Conservation (phyloP, 1,140 invertebrate species). For the Coenobita brevimanus region DNA sequence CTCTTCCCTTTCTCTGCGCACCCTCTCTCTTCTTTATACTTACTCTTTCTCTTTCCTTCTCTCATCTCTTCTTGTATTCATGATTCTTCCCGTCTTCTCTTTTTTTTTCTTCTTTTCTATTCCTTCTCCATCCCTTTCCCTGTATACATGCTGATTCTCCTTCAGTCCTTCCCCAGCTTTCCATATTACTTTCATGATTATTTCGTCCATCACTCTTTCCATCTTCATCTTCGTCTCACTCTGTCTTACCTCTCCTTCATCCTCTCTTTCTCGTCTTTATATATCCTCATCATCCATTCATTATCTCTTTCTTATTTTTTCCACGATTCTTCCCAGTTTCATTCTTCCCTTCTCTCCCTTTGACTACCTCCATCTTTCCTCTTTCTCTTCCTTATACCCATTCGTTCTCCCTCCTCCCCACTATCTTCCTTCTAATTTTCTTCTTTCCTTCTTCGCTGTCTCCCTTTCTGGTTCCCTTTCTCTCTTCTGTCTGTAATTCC, state of each 20-base stretch:
- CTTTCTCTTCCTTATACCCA: neutral
- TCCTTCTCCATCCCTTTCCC: too few species aligned
- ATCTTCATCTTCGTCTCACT: slow-evolving; percentile 12
- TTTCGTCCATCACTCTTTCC: neutral
- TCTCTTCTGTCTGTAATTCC: neutral
- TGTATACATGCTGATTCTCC: too few species aligned
- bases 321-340: neutral
- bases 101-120: too few species aligned
- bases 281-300: too few species aligned
- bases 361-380: neutral
- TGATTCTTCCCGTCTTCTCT: too few species aligned
- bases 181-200: too few species aligned
- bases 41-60: too few species aligned
- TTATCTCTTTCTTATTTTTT: neutral
- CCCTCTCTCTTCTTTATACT: too few species aligned
- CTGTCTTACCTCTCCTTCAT: neutral
- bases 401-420: neutral
- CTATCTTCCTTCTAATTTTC: neutral
- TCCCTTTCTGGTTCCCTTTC: neutral
- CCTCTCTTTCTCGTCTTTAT: neutral
- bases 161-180: too few species aligned
- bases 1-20: too few species aligned
- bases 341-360: neutral
- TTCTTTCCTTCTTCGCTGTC: neutral
- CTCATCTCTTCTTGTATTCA: too few species aligned